phyloP scores from a whole-genome alignment of 2,888 invertebrate genomes.

The Leptinotarsa peninsularis region DNA sequence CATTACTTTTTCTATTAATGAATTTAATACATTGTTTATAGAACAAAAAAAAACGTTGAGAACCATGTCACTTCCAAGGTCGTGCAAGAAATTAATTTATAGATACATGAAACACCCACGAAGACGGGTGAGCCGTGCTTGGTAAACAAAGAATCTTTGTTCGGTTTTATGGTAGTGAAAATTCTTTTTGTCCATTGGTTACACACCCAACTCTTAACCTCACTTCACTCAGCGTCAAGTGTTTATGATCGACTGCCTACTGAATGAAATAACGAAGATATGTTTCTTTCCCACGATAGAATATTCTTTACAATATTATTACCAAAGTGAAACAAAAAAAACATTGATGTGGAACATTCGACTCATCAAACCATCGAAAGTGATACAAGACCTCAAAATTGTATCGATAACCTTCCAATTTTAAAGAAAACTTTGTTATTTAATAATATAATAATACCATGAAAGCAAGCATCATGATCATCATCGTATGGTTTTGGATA shows the following conservation, averaged over 20 bases:
- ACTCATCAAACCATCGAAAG: too few relatives aligned
- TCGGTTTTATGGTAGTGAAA: not conserved
- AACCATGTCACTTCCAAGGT: slow-evolving; percentile 17
- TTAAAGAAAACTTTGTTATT: too few relatives aligned
- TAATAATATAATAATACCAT: too few relatives aligned
- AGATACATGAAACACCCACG: slow-evolving; percentile 14
- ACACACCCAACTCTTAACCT: slow-evolving; percentile 15
- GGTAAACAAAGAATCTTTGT: slow-evolving; percentile 17
- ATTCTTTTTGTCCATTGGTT: slow-evolving; percentile 7
- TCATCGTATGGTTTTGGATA: too few relatives aligned
- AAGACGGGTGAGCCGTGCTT: not conserved
- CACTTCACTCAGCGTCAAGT: slow-evolving; percentile 1
- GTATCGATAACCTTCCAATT: too few relatives aligned
- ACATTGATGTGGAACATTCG: too few relatives aligned
- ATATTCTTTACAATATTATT: not conserved
- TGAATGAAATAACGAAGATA: not conserved
- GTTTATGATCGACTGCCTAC: not conserved
- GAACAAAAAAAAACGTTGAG: slow-evolving; percentile 6
- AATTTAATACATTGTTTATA: not conserved
- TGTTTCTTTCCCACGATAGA: not conserved
- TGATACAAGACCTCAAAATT: too few relatives aligned
- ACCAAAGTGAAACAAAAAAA: too few relatives aligned
- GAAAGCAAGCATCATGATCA: too few relatives aligned
- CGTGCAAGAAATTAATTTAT: slow-evolving; percentile 14
- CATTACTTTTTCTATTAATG: not conserved